phyloP scores from a whole-genome alignment of 2,888 invertebrate species.

The Pyralis farinalis region DNA sequence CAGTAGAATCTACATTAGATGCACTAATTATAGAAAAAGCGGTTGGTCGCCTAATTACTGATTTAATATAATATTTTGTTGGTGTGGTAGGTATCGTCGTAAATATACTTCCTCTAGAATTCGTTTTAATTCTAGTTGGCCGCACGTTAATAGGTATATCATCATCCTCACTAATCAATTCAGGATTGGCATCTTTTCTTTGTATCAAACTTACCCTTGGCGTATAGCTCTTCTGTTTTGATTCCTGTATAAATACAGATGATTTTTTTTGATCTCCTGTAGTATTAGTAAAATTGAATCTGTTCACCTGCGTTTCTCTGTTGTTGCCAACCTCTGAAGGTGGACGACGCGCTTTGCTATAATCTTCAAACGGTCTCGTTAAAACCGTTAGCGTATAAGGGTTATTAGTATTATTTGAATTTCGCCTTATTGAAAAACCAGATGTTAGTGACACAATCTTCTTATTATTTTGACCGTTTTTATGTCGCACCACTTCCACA shows the following conservation, averaged over 20 bases:
- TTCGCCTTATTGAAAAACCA: slow-evolving; percentile 71
- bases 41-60: slow-evolving; percentile 53
- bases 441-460: slow-evolving; percentile 66
- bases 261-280: slow-evolving; percentile 36
- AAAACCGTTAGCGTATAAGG: slow-evolving; percentile 69
- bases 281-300: slow-evolving; percentile 40
- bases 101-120: slow-evolving; percentile 27
- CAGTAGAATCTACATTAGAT: slow-evolving; percentile 37
- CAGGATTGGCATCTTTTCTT: slow-evolving; percentile 39
- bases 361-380: slow-evolving; percentile 57
- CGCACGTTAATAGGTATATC: slow-evolving; percentile 41
- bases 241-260: slow-evolving; percentile 24
- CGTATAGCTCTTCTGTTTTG: slow-evolving; percentile 23
- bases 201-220: slow-evolving; percentile 34
- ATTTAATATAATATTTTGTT: slow-evolving; percentile 58
- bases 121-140: slow-evolving; percentile 30
- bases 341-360: slow-evolving; percentile 28
- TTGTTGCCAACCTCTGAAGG: slow-evolving; percentile 19
- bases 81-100: slow-evolving; percentile 29
- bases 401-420: slow-evolving; percentile 60
- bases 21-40: slow-evolving; percentile 35
- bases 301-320: slow-evolving; percentile 32
- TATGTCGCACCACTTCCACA: slow-evolving; percentile 44
- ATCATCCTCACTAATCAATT: slow-evolving; percentile 35
- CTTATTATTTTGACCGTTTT: slow-evolving; percentile 45